A percentile compares a stretch with the other conserved stretches of the same genome.
Conservation (phyloP, 1,140 invertebrate genomes). For the Eurosta solidaginis region DNA sequence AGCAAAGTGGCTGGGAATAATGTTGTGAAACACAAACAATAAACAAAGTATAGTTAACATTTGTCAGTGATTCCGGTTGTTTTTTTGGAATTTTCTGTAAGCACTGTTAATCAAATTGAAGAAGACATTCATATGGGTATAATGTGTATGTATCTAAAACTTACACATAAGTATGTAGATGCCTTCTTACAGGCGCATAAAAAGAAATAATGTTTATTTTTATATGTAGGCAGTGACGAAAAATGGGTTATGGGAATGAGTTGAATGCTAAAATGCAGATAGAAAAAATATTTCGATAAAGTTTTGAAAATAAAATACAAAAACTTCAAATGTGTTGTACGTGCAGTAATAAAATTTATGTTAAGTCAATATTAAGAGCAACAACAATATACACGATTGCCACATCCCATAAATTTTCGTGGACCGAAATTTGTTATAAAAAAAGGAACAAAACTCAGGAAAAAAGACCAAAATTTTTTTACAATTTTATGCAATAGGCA, state of each 20-base stretch:
- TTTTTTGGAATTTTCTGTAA: slow-evolving; percentile 20
- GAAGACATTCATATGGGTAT: not conserved
- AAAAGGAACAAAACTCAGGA: no score
- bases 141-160: not conserved
- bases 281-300: not conserved
- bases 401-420: no score
- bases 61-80: slow-evolving; percentile 24
- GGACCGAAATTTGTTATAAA: no score
- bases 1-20: no score
- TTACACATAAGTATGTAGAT: not conserved
- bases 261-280: no score
- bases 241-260: not conserved
- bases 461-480: no score
- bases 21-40: no score
- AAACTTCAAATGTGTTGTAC: not conserved
- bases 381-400: not conserved
- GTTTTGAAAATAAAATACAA: not conserved
- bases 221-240: not conserved
- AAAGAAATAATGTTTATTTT: not conserved
- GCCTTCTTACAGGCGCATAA: not conserved
- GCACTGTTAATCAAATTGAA: not conserved
- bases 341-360: not conserved
- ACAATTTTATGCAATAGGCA: no score
- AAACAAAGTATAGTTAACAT: not conserved
- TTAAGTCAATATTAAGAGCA: not conserved